phyloP scores from a whole-genome alignment of 2,888 invertebrate species.

The Ectropis crepuscularia region DNA sequence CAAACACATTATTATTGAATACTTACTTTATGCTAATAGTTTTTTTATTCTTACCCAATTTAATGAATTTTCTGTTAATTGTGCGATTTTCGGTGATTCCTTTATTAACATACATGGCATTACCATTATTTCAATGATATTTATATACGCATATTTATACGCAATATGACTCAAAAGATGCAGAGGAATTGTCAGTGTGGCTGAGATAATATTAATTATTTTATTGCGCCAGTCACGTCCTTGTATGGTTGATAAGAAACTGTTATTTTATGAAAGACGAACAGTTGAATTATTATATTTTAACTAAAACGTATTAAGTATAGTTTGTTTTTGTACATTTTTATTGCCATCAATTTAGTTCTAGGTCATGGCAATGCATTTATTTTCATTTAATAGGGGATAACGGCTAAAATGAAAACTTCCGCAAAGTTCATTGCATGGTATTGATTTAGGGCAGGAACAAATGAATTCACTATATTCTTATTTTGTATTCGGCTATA shows the following conservation, averaged over 20 bases:
- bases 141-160: too few relatives aligned
- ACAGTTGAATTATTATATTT: conserved; percentile 3
- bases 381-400: too few relatives aligned
- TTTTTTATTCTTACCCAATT: too few relatives aligned
- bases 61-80: too few relatives aligned
- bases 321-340: conserved; percentile 1
- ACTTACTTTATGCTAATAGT: too few relatives aligned
- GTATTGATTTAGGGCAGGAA: conserved; percentile 39
- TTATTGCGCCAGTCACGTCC: conserved; percentile 55
- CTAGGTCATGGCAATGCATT: too few relatives aligned
- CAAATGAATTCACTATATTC: conserved; percentile 22
- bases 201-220: conserved; percentile 38
- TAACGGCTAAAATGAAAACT: too few relatives aligned
- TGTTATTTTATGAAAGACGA: conserved; percentile 67
- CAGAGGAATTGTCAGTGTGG: conserved; percentile 28
- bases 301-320: conserved; percentile 2
- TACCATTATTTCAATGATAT: too few relatives aligned
- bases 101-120: too few relatives aligned
- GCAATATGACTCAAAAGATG: conserved; percentile 3
- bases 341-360: conserved; percentile 3
- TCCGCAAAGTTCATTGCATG: background rate
- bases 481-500: conserved; percentile 5
- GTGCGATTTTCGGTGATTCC: too few relatives aligned
- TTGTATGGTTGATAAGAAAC: conserved; percentile 67
- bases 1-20: too few relatives aligned